Evolutionary conservation across 2,797 vertebrate genomes (phyloP).

Genomic region (Cyclura pinguis): DNA sequence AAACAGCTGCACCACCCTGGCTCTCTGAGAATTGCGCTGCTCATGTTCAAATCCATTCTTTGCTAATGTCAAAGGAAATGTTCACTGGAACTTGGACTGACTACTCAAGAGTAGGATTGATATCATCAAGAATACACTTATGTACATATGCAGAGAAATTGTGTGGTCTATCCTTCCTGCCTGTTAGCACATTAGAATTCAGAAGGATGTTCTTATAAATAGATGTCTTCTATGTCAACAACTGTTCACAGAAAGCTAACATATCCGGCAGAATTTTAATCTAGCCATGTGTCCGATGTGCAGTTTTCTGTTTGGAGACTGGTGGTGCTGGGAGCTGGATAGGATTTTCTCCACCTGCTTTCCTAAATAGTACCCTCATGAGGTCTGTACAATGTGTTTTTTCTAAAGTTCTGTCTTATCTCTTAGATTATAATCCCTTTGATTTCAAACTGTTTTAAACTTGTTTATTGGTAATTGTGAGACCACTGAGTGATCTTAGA

Average conservation of each 20-base stretch:
- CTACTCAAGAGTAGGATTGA: background rate
- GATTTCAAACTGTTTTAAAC: constrained; percentile 62
- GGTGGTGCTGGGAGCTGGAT: background rate
- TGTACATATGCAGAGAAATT: background rate
- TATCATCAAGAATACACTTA: background rate
- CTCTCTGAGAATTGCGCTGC: background rate
- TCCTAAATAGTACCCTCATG: background rate
- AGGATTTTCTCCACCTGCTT: background rate
- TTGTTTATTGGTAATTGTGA: constrained; percentile 67
- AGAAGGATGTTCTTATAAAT: background rate
- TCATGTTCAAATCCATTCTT: constrained; percentile 21
- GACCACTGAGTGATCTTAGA: constrained; percentile 59
- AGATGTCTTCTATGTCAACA: background rate
- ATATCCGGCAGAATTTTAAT: background rate
- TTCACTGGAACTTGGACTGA: constrained; percentile 22
- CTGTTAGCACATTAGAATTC: background rate
- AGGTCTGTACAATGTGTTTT: background rate
- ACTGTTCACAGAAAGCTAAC: background rate
- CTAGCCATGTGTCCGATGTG: background rate
- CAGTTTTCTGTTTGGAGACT: background rate
- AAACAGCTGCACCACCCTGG: no score
- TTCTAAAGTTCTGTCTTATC: background rate
- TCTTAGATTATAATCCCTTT: constrained; percentile 64
- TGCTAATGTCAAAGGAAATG: background rate
- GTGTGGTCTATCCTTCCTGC: background rate